A percentile compares a stretch with the other conserved stretches of the same genome.
phyloP scores from a whole-genome alignment of 2,113 vertebrate species.

The Amazona guildingii region DNA sequence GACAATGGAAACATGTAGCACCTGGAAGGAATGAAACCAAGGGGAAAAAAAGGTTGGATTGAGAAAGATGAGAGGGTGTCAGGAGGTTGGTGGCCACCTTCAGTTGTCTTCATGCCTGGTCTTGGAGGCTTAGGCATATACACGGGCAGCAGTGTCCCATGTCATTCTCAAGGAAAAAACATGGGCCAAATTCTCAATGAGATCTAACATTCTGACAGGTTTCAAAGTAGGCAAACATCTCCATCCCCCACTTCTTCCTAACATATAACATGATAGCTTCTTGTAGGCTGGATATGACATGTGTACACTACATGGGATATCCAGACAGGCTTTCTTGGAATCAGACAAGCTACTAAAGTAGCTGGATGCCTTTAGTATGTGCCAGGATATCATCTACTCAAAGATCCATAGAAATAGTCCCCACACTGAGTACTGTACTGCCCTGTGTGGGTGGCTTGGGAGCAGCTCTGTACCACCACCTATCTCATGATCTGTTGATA shows the following conservation, averaged over 20 bases:
- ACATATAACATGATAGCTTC: not conserved
- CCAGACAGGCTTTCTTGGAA: not conserved
- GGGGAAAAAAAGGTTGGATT: not conserved
- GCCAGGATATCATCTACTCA: not conserved
- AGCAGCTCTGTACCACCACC: not conserved
- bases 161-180: not conserved
- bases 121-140: not conserved
- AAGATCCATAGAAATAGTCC: not conserved
- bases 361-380: not conserved
- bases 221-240: not conserved
- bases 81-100: not conserved
- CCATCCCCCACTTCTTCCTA: not conserved
- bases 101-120: not conserved
- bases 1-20: not conserved
- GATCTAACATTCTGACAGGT: not conserved
- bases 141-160: rapidly evolving
- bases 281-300: not conserved
- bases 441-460: not conserved
- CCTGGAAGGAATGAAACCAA: not conserved
- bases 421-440: not conserved
- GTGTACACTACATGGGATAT: not conserved
- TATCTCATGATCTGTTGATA: not conserved
- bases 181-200: not conserved
- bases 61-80: not conserved
- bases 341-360: not conserved